phyloP scores from a whole-genome alignment of 2,888 invertebrate genomes.

The Pogonocherus hispidulus region DNA sequence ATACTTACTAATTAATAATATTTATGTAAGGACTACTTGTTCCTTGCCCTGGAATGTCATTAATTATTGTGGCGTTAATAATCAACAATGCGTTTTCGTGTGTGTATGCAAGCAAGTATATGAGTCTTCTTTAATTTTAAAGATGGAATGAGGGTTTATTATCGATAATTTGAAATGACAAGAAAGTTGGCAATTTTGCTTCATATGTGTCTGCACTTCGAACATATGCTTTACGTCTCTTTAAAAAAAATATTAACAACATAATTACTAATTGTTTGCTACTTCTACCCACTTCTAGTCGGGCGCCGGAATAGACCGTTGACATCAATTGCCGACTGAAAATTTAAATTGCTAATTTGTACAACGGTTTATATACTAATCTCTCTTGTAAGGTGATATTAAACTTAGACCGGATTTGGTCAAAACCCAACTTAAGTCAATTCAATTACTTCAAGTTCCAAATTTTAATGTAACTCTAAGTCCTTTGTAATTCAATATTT shows the following conservation, averaged over 20 bases:
- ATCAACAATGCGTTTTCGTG: conserved; percentile 19
- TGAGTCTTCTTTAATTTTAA: conserved; percentile 25
- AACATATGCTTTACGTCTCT: background rate
- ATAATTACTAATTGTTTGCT: background rate
- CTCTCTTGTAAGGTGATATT: background rate
- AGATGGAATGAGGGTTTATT: conserved; percentile 30
- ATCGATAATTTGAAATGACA: background rate
- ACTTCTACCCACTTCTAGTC: background rate
- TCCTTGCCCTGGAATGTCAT: conserved; percentile 5
- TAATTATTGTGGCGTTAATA: background rate
- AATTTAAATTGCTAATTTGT: conserved; percentile 6
- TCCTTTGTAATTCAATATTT: too few relatives aligned
- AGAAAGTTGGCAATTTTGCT: conserved; percentile 24
- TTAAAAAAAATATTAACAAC: background rate
- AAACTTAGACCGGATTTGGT: too few relatives aligned
- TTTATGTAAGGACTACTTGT: background rate
- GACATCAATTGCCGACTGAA: background rate
- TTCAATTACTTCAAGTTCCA: too few relatives aligned
- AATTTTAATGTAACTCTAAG: too few relatives aligned
- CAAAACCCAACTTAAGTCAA: too few relatives aligned
- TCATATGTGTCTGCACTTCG: background rate
- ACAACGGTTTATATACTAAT: conserved; percentile 1
- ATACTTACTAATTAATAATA: background rate
- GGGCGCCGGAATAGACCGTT: conserved; percentile 8
- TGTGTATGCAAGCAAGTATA: too few relatives aligned